Evolutionary conservation across 2,113 vertebrate species (phyloP).

Genomic region (Ahaetulla prasina): DNA sequence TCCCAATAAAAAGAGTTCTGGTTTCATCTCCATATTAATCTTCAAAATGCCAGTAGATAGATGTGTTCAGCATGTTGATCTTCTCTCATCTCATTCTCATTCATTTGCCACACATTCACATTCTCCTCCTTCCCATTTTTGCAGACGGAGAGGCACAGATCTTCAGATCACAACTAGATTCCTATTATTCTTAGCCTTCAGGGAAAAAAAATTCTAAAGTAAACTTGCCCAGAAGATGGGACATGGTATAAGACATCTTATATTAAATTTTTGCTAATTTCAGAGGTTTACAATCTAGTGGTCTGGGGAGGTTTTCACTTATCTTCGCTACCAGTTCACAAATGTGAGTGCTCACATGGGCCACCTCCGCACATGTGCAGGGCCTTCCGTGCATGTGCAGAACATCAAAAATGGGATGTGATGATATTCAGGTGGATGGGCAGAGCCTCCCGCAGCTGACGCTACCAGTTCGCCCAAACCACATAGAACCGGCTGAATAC

Average conservation of each 20-base stretch:
- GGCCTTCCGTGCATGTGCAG: no score
- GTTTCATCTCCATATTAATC: neutral
- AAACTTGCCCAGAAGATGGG: neutral
- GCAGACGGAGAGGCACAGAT: neutral
- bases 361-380: no score
- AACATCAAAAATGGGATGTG: no score
- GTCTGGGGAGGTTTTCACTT: no score
- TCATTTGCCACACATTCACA: neutral
- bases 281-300: neutral
- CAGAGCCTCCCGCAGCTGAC: no score
- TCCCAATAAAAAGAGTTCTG: neutral
- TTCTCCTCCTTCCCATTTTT: neutral
- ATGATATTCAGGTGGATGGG: no score
- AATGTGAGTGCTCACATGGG: no score
- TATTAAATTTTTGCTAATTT: neutral
- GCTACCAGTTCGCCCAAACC: no score
- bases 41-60: neutral
- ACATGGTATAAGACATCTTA: neutral
- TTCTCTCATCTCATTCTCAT: neutral
- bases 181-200: neutral
- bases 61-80: neutral
- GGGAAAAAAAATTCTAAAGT: neutral
- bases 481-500: no score
- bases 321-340: no score
- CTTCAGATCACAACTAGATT: neutral